A percentile compares a stretch with the other conserved stretches of the same genome.
Conservation (phyloP, 2,888 invertebrate genomes). For the Toxonevra muliebris region DNA sequence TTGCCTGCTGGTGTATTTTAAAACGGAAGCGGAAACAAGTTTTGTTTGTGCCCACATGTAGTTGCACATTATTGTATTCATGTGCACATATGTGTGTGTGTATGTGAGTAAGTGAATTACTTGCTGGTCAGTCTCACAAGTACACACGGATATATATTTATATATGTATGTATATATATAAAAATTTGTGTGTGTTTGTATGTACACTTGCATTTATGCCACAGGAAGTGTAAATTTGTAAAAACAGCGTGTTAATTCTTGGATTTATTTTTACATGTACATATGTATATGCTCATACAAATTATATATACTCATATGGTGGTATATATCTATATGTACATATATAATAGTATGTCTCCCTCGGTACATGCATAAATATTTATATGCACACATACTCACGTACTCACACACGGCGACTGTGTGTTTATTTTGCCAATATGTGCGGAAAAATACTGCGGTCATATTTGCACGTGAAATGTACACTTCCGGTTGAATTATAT, state of each 20-base stretch:
- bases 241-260: slow-evolving; percentile 31
- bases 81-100: background rate
- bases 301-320: slow-evolving; percentile 14
- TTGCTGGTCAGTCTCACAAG: background rate
- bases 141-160: background rate
- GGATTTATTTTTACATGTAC: slow-evolving; percentile 20
- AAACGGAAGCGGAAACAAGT: slow-evolving; percentile 29
- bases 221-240: slow-evolving; percentile 31
- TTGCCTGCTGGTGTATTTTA: slow-evolving; percentile 11
- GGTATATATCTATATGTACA: slow-evolving; percentile 5
- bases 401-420: background rate
- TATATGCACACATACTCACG: background rate
- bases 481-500: slow-evolving; percentile 16
- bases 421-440: slow-evolving; percentile 10
- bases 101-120: background rate
- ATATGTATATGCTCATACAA: background rate
- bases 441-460: slow-evolving; percentile 6
- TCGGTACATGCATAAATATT: background rate
- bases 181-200: background rate
- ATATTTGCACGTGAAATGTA: slow-evolving; percentile 9
- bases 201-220: background rate
- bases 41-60: slow-evolving; percentile 24
- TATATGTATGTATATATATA: background rate
- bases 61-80: background rate
- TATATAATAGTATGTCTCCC: slow-evolving; percentile 6